Evolutionary conservation across 1,140 invertebrate genomes (phyloP), one percentile per base, ranked within the genome.

Genomic region (Pseudachorutes palmiensis): DNA sequence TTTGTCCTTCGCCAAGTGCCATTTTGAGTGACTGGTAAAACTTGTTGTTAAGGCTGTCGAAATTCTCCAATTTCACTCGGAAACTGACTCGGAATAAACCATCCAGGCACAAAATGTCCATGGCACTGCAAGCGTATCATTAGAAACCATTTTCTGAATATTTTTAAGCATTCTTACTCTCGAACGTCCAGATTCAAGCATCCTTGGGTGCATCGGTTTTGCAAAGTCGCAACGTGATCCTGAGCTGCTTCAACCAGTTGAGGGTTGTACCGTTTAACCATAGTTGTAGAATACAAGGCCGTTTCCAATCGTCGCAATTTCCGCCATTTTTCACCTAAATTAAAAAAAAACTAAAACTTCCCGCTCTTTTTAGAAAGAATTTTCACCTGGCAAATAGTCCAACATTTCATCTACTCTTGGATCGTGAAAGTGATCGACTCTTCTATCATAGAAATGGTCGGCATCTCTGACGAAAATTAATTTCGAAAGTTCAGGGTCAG

Each of bases 351-450:
- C n/a, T n/a, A n/a, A n/a, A n/a, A n/a, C n/a, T n/a, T n/a, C n/a
- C n/a, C n/a, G n/a, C n/a, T n/a, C n/a, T n/a, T n/a, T n/a, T n/a
- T n/a, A n/a, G n/a, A n/a, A n/a, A n/a, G n/a, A n/a, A n/a, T n/a
- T n/a, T n/a, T 92, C 19, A 75, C 80, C 3, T 91, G 88, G 86
- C 90, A 96, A 78, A 70, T 74, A 0, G 91, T 95, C 75, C 86
- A 91, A 48, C 24, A 65, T 51, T 31, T 65, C 32, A 29, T 51
- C 36, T 22, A 68, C 55, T 19, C 32, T 31, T 19, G 64, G 22
- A 30, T 59, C 32, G 2, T 57, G 32, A 58, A 66, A 36, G 26
- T 66, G 48, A 41, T 61, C 14, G 61, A 41, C 55, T 31, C 57
- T 14, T 29, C 80, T 75, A 69, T 82, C 80, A 55, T 79, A 74